Base-by-base conservation (phyloP, 1,140 invertebrate genomes). In the Trichoplusia ni region DNA sequence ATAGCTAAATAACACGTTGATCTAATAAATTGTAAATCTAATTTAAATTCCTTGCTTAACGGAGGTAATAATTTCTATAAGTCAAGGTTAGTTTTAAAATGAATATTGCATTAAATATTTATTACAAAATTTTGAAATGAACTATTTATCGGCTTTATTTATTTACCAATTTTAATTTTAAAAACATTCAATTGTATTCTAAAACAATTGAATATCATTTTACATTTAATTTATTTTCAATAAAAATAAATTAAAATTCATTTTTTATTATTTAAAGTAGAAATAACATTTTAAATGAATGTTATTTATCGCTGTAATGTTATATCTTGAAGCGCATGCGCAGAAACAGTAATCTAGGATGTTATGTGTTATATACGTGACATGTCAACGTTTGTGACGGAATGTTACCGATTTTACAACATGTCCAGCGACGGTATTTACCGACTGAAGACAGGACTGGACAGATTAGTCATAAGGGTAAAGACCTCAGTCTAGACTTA, bases 331-430 rank as follows among this genome's bases (percentile, higher is more conserved):
- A 9, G 35, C 42, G 13, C 38, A 49, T 18, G 11, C 8, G 8
- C 19, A 60, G 16, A 42, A 60, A 40, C 64, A 62, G 64, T 69
- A 73, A 76, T 71, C 73, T 76, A 76, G 73, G 65, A 76, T 73
- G 73, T 75, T 69, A 73, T 72, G 67, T 60, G 67, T 71, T 61
- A 76, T 67, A 65, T 76, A 73, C 68, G 74, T 73, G 74, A 71
- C 73, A 67, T 75, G 53, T 64, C 49, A 49, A 46, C 54, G 67
- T 40, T 69, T 71, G 70, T 67, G 68, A 69, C 31, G 68, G 74
- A 71, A 76, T 77, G 71, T 67, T 60, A 65, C 67, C 60, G 56
- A 73, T 71, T 69, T 64, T 67, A 75, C 64, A 69, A 69, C 60
- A 31, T 29, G 44, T 18, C 44, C 44, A 47, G 7, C 3, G 3